Percentiles rank a stretch among this genome's conserved stretches.
Conservation (phyloP, 2,797 vertebrate species). For the Adrianichthys oophorus region DNA sequence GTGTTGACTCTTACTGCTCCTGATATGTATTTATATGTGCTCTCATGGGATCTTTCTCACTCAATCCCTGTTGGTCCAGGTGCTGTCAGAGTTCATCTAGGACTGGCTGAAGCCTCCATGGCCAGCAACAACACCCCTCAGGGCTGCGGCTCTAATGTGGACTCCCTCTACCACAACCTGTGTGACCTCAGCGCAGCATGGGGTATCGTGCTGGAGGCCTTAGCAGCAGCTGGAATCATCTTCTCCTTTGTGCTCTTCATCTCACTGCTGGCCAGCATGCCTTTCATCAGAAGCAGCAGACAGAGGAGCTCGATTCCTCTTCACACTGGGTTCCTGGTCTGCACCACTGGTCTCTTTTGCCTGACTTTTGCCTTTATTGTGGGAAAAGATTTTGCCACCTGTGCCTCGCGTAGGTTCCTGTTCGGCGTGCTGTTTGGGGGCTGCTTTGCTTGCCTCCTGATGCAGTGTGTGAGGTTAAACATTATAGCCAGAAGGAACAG, state of each 20-base stretch:
- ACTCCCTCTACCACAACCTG: constrained; percentile 88
- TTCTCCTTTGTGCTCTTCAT: constrained; percentile 83
- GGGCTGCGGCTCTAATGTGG: constrained; percentile 82
- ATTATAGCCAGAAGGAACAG: constrained; percentile 75
- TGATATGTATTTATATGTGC: constrained; percentile 22
- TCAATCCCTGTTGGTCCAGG: constrained; percentile 40
- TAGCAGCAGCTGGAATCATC: constrained; percentile 82
- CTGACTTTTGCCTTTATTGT: constrained; percentile 91
- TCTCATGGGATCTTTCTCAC: constrained; percentile 1
- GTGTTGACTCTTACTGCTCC: constrained; percentile 13
- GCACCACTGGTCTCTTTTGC: constrained; percentile 87
- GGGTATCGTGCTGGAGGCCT: constrained; percentile 89
- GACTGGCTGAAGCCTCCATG: constrained; percentile 31
- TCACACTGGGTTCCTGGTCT: constrained; percentile 82
- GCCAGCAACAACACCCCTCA: constrained; percentile 41
- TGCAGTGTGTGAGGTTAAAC: constrained; percentile 84
- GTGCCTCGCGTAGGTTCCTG: constrained; percentile 88
- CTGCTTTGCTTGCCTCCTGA: constrained; percentile 89
- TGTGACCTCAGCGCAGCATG: constrained; percentile 84
- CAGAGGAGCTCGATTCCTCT: constrained; percentile 80
- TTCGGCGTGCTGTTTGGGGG: constrained; percentile 90
- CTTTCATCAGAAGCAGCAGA: constrained; percentile 80
- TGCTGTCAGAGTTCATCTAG: constrained; percentile 41
- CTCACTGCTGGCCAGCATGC: constrained; percentile 86
- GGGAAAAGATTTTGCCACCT: constrained; percentile 86